phyloP scores from a whole-genome alignment of 2,797 vertebrate genomes.

The Eulemur rubriventer region DNA sequence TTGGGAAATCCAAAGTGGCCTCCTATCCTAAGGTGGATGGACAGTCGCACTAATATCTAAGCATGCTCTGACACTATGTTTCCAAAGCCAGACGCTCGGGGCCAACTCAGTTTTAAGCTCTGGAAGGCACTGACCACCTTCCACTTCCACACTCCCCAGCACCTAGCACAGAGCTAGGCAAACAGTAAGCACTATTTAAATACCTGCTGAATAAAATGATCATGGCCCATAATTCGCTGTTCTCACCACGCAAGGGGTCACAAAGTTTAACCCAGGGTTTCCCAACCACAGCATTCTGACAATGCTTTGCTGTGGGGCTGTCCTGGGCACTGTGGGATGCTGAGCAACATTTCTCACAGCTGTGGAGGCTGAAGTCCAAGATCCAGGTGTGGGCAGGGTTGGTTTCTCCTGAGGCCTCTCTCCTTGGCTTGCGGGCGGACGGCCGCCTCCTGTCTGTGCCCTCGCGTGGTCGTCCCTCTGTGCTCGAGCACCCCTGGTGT shows the following conservation, averaged over 20 bases:
- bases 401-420: no score
- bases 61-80: not conserved
- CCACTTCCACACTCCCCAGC: not conserved
- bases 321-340: not conserved
- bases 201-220: not conserved
- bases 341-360: not conserved
- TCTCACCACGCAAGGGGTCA: not conserved
- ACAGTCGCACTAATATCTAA: not conserved
- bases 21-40: not conserved
- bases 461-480: rapidly evolving
- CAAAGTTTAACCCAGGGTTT: not conserved
- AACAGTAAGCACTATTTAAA: not conserved
- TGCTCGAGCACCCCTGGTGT: not conserved
- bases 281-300: not conserved
- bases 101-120: not conserved
- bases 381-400: no score
- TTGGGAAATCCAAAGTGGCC: not conserved
- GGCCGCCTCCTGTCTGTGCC: not conserved
- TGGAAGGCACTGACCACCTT: not conserved
- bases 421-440: no score
- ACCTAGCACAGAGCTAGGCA: no score
- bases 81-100: not conserved
- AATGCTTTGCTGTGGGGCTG: not conserved
- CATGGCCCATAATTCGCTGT: not conserved
- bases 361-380: no score